A percentile compares a stretch with the other conserved stretches of the same genome.
Conservation (phyloP, 2,113 vertebrate species). For the Hippoglossus stenolepis region DNA sequence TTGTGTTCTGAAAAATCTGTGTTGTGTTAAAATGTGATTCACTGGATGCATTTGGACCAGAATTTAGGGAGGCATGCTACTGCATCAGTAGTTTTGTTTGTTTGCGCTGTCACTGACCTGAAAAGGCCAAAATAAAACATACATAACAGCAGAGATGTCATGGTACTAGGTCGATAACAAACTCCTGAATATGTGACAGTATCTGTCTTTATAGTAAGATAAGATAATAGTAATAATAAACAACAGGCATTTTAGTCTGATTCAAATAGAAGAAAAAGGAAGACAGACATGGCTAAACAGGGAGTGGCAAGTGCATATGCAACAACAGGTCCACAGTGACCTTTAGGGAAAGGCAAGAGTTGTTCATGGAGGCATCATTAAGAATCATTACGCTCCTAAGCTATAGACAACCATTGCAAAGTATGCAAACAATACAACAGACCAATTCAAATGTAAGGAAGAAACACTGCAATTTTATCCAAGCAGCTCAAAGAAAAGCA, state of each 20-base stretch:
- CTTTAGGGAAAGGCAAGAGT: background rate
- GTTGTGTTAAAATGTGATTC: background rate
- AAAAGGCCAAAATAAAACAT: slow-evolving; percentile 49
- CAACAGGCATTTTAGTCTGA: background rate
- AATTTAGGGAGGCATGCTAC: slow-evolving; percentile 37
- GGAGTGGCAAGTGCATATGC: no score
- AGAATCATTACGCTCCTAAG: background rate
- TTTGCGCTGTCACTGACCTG: slow-evolving; percentile 22
- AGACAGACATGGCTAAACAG: no score
- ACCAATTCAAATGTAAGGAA: background rate
- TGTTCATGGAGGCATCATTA: background rate
- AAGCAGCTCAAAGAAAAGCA: background rate
- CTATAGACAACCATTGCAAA: background rate
- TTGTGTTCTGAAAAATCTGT: slow-evolving; percentile 4
- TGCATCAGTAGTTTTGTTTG: slow-evolving; percentile 12
- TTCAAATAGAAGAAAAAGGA: no score
- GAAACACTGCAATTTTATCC: no score
- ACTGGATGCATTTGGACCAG: slow-evolving; percentile 1
- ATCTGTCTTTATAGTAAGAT: no score
- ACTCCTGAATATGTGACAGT: background rate
- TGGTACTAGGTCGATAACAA: background rate
- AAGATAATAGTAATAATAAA: background rate
- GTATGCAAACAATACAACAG: background rate
- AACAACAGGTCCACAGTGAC: no score
- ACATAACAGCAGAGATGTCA: background rate